Evolutionary conservation across 2,888 invertebrate species (phyloP), one percentile per base, ranked within the genome.

Genomic region (Ditula angustiorana): DNA sequence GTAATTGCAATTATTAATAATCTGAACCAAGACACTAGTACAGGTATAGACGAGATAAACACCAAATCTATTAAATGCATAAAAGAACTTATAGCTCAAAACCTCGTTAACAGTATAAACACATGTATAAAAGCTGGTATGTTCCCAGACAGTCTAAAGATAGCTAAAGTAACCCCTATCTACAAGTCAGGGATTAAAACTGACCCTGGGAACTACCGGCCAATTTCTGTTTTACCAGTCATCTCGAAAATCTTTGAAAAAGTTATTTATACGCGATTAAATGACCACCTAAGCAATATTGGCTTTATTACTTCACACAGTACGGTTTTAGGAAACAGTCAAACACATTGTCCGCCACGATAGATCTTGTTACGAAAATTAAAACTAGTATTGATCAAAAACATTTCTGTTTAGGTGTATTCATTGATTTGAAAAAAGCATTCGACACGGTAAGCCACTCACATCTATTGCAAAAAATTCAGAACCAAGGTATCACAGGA

Each of bases 191-290:
- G 23, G 23, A 23, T 1, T 8, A 21, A 11, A 3, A n/a, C 23
- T 3, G 46, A 46, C 23, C 46, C 46, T 4, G 46, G 46, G 7
- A 46, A 46, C 16, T 23, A 46, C 13, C 21, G 8, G 1, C 46
- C 46, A 2, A 23, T 46, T n/a, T n/a, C n/a, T n/a, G n/a, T n/a
- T n/a, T n/a, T n/a, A n/a, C n/a, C n/a, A n/a, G n/a, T n/a, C n/a
- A 8, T 68, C 10, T 68, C 66, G 2, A 69, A 68, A 41, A 46
- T 67, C 21, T 67, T 55, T 46, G 61, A 69, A 41, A 47, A 49
- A 11, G 26, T 62, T 2, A 13, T 66, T 44, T 60, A 67, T 8
- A 56, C 4, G 2, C 52, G 67, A 7, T 37, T 69, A 2, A 13
- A 56, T 0, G 16, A 46, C 1, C 44, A 65, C 8, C 11, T 67